Evolutionary conservation across 1,140 invertebrate genomes (phyloP).

Genomic region (Lepidurus packardi): DNA sequence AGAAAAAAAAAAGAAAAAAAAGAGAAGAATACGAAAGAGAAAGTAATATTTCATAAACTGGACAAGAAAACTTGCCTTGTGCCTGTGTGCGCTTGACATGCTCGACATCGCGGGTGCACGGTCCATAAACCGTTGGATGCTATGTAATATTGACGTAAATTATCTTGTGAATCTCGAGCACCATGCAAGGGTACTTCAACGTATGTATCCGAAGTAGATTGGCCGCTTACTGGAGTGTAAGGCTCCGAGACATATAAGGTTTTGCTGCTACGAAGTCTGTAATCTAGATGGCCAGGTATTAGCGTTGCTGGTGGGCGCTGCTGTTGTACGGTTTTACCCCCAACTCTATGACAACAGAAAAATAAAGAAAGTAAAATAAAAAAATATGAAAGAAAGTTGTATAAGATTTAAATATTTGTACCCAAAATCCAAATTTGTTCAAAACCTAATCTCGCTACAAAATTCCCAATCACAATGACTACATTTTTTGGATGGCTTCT

Average conservation of each 20-base stretch:
- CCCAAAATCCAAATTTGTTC: no score
- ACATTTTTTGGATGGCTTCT: no score
- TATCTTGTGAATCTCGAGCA: constrained; percentile 9
- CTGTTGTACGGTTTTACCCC: not conserved
- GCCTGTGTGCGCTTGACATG: not conserved
- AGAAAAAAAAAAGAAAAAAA: no score
- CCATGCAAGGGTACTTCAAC: constrained; percentile 5
- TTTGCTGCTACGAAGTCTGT: not conserved
- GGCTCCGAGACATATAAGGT: not conserved
- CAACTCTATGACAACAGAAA: not conserved
- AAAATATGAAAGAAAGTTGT: no score
- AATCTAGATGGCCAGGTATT: not conserved
- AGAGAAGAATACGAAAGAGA: no score
- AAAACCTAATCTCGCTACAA: no score
- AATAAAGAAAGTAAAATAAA: not conserved
- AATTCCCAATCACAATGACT: no score
- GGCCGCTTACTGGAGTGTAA: not conserved
- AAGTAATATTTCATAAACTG: no score
- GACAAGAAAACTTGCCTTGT: not conserved
- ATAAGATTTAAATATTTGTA: no score
- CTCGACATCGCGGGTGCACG: not conserved
- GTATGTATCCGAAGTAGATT: constrained; percentile 6
- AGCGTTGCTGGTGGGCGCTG: not conserved
- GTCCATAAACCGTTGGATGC: constrained; percentile 5
- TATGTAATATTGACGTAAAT: not conserved